Evolutionary conservation across 2,888 invertebrate genomes (phyloP).

Genomic region (Andrena dorsata): DNA sequence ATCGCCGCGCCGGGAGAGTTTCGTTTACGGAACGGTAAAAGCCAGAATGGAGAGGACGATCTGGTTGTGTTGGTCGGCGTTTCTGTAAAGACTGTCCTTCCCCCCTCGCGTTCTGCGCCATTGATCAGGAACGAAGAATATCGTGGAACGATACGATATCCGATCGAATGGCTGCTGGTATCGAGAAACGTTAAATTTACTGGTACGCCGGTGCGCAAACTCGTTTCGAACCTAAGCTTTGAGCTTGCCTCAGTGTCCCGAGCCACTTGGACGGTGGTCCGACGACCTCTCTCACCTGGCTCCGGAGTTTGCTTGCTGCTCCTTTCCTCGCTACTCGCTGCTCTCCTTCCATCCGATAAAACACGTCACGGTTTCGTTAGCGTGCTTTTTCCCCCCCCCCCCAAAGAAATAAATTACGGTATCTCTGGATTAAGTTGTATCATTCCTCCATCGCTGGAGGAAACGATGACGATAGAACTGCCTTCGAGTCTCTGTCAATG

Average conservation of each 20-base stretch:
- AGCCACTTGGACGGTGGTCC: constrained; percentile 48
- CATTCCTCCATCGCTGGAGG: not conserved
- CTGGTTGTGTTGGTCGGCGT: constrained; percentile 41
- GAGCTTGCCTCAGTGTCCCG: constrained; percentile 43
- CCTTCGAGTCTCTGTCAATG: no score
- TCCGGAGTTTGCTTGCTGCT: constrained; percentile 39
- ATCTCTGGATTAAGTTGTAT: not conserved
- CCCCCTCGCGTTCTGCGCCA: constrained; percentile 49
- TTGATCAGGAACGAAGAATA: constrained; percentile 66
- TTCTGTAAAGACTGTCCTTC: constrained; percentile 40
- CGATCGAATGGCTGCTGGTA: constrained; percentile 61
- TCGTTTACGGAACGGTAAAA: constrained; percentile 40
- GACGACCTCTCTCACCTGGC: constrained; percentile 34
- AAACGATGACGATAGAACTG: not conserved
- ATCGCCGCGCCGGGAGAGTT: constrained; percentile 31
- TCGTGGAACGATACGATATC: constrained; percentile 62
- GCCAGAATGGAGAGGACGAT: constrained; percentile 31
- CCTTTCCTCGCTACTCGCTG: constrained; percentile 7
- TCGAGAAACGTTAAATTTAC: constrained; percentile 71
- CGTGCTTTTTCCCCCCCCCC: not conserved
- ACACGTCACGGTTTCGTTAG: constrained; percentile 8
- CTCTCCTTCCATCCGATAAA: constrained; percentile 30
- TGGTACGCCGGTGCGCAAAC: constrained; percentile 52
- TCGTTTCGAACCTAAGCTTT: constrained; percentile 55
- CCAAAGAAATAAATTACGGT: not conserved